Percentiles rank a stretch among this genome's conserved stretches.
Conservation (phyloP, 2,888 invertebrate genomes). For the Acanthosoma haemorrhoidale region DNA sequence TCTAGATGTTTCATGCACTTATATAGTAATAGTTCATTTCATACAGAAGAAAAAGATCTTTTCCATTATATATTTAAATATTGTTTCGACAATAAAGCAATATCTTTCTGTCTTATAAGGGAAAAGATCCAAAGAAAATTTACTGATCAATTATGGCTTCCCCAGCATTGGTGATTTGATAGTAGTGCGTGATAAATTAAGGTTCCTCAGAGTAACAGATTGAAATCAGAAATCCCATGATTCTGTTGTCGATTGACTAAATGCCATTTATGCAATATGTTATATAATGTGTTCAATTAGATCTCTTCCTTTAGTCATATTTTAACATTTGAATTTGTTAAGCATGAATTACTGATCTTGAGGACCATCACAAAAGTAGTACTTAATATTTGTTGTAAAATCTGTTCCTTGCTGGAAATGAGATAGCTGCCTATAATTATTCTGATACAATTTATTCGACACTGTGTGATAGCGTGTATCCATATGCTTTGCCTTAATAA, state of each 20-base stretch:
- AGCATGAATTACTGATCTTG: not conserved
- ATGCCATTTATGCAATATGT: not conserved
- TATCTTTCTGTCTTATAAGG: no score
- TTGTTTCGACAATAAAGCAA: no score
- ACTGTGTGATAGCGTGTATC: constrained; percentile 17
- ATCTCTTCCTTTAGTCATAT: not conserved
- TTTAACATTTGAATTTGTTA: not conserved
- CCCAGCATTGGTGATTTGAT: no score
- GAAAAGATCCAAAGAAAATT: no score
- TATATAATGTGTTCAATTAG: not conserved
- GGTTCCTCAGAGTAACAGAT: not conserved
- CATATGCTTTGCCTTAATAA: constrained; percentile 14
- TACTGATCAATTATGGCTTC: no score
- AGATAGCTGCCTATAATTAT: not conserved
- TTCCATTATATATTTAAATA: no score
- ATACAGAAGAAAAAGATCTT: no score
- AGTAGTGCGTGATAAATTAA: no score
- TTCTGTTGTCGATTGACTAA: not conserved
- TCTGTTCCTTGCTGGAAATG: not conserved
- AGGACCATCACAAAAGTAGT: constrained; percentile 6
- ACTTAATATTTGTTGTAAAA: not conserved
- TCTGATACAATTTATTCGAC: not conserved
- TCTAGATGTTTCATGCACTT: not conserved
- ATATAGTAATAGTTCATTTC: no score
- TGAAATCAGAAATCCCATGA: not conserved